A percentile compares a stretch with the other conserved stretches of the same genome.
Conservation (phyloP, 2,888 invertebrate species). For the Yponomeuta cagnagella region DNA sequence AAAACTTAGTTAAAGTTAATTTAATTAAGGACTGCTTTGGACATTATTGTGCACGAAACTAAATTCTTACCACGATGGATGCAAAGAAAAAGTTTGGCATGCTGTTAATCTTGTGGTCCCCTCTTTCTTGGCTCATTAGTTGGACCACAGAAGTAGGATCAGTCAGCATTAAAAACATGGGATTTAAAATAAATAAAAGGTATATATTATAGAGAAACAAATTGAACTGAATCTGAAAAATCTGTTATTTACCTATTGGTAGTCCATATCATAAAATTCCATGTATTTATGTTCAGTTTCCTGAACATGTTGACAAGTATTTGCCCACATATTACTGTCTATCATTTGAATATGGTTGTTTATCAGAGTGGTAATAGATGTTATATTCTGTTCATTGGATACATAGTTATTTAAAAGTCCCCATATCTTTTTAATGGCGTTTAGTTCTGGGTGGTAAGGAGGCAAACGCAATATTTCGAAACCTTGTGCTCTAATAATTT, state of each 20-base stretch:
- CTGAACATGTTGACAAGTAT: constrained; percentile 2
- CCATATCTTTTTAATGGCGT: constrained; percentile 16
- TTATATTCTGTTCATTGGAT: constrained; percentile 7
- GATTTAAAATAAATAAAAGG: too few relatives aligned
- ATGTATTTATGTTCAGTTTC: background rate
- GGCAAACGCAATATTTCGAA: constrained; percentile 14
- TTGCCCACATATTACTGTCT: background rate
- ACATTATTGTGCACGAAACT: too few relatives aligned
- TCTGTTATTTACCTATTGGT: background rate
- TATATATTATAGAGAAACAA: too few relatives aligned
- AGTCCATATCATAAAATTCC: background rate
- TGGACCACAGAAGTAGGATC: too few relatives aligned
- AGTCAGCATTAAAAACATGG: too few relatives aligned
- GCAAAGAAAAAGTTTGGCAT: too few relatives aligned
- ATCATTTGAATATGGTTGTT: constrained; percentile 1
- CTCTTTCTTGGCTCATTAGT: too few relatives aligned
- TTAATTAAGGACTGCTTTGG: too few relatives aligned
- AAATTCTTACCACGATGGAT: too few relatives aligned
- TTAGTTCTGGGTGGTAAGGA: constrained; percentile 15
- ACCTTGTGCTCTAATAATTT: background rate
- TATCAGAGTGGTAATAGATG: constrained; percentile 12
- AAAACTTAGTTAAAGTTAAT: too few relatives aligned
- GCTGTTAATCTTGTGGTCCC: too few relatives aligned
- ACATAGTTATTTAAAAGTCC: constrained; percentile 13
- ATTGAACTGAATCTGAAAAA: too few relatives aligned